These are phyloP conservation scores for Chelon labrosus DNA, from an alignment of 2,797 vertebrate genomes.

Conservation along the genomic window DNA sequence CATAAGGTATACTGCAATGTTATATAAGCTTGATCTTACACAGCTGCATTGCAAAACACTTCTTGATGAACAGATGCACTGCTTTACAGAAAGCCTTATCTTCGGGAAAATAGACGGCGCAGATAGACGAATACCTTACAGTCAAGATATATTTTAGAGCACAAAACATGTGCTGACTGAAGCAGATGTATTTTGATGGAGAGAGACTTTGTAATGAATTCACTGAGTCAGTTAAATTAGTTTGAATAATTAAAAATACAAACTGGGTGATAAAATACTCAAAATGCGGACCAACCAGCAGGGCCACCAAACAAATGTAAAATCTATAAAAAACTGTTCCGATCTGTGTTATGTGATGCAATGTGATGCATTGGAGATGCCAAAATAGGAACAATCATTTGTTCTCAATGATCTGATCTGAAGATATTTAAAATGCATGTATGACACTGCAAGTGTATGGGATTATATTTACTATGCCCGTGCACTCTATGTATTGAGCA, in stretches of 20 bases:
- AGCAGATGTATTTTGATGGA: neutral
- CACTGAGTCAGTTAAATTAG: slow-evolving; percentile 19
- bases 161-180: neutral
- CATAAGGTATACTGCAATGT: neutral
- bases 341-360: neutral
- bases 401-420: slow-evolving; percentile 23
- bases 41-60: slow-evolving; percentile 2
- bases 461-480: slow-evolving; percentile 1
- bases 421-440: slow-evolving; percentile 17
- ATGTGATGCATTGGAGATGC: neutral
- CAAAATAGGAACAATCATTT: neutral
- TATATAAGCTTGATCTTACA: slow-evolving; percentile 1
- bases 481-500: neutral
- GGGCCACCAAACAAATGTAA: slow-evolving; percentile 11
- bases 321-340: neutral
- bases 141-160: neutral
- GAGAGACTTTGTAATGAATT: slow-evolving; percentile 27
- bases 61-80: slow-evolving; percentile 23
- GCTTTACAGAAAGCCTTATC: neutral
- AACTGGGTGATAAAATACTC: slow-evolving; percentile 7
- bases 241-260: slow-evolving; percentile 36
- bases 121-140: neutral
- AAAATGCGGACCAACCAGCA: neutral
- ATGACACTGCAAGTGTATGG: slow-evolving; percentile 7
- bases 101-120: slow-evolving; percentile 2